A percentile compares a stretch with the other conserved stretches of the same genome.
These are phyloP conservation scores for Stegana nigrithorax DNA, from an alignment of 2,888 invertebrate genomes.

Conservation along the genomic window DNA sequence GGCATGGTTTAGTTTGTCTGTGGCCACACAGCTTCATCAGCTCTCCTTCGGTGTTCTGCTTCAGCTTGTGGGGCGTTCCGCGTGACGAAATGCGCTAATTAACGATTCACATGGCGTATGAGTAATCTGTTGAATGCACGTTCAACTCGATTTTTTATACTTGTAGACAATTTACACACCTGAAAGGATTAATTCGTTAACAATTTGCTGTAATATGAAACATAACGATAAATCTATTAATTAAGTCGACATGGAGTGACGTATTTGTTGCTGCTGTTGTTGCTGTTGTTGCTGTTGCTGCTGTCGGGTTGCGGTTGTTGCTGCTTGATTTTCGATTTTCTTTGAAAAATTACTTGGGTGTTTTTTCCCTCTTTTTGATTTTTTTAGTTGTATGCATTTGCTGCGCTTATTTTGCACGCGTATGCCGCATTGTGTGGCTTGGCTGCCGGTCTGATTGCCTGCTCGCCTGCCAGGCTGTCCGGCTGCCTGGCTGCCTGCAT, in stretches of 20 bases:
- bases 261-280: background rate
- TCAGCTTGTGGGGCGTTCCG: conserved; percentile 26
- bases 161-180: conserved; percentile 49
- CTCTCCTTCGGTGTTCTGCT: conserved; percentile 30
- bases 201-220: conserved; percentile 64
- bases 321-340: conserved; percentile 26
- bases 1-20: conserved; percentile 10
- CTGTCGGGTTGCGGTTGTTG: too few species aligned
- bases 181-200: conserved; percentile 66
- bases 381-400: conserved; percentile 28
- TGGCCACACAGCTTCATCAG: conserved; percentile 25
- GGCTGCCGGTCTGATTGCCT: conserved; percentile 5
- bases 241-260: conserved; percentile 58
- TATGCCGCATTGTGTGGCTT: background rate
- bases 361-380: conserved; percentile 29
- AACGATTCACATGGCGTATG: conserved; percentile 20
- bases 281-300: too few species aligned
- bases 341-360: conserved; percentile 42
- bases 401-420: conserved; percentile 37
- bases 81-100: conserved; percentile 28
- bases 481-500: conserved; percentile 19
- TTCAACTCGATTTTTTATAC: background rate
- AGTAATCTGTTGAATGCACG: conserved; percentile 17
- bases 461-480: conserved; percentile 18
- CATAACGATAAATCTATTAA: conserved; percentile 66